Percentiles rank a stretch among this genome's conserved stretches.
phyloP scores from a whole-genome alignment of 2,113 vertebrate genomes.

The Ptychochromis oligacanthus region DNA sequence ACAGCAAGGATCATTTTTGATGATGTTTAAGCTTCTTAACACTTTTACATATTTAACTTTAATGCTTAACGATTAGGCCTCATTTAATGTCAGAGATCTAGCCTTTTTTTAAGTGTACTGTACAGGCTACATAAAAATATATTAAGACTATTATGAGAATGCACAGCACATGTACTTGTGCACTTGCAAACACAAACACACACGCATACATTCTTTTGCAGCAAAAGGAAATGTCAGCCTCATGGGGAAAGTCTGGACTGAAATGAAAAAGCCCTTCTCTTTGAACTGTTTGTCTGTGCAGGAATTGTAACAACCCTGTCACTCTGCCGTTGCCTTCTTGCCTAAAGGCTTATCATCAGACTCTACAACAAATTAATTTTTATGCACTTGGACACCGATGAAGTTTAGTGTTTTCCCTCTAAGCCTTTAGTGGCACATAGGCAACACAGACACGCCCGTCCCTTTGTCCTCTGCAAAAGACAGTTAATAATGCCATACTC shows the following conservation, averaged over 20 bases:
- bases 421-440: conserved; percentile 9
- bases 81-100: not conserved
- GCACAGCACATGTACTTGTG: not conserved
- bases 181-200: not conserved
- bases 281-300: conserved; percentile 9
- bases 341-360: conserved; percentile 15
- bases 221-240: conserved; percentile 28
- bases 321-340: conserved; percentile 4
- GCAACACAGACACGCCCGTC: not conserved
- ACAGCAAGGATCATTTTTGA: not conserved
- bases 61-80: not conserved
- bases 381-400: conserved; percentile 18
- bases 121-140: not conserved
- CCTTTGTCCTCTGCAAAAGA: conserved; percentile 28
- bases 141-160: not conserved
- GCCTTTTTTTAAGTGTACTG: not conserved
- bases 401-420: conserved; percentile 19
- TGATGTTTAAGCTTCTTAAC: not conserved
- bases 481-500: not conserved
- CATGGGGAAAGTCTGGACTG: not conserved
- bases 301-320: not conserved
- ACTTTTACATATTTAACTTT: not conserved
- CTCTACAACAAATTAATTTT: conserved; percentile 9
- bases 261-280: not conserved
- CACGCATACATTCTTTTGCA: not conserved